Percentiles rank a stretch among this genome's conserved stretches.
phyloP scores from a whole-genome alignment of 2,113 vertebrate genomes.

The Cinclus mexicanus region DNA sequence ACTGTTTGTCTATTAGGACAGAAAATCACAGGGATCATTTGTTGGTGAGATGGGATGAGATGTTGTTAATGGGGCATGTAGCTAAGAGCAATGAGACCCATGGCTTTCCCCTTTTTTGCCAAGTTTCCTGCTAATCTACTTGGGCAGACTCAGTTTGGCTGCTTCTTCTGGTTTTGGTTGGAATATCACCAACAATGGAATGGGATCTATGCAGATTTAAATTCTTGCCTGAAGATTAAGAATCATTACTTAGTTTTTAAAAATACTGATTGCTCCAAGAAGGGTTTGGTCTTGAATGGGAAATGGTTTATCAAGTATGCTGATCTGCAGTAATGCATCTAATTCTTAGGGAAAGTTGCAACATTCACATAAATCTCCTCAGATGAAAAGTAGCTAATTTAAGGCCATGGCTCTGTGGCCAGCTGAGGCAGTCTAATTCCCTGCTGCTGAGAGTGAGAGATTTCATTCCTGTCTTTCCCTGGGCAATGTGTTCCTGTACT shows the following conservation, averaged over 20 bases:
- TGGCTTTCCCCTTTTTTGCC: background rate
- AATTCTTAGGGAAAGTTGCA: background rate
- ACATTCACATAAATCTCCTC: background rate
- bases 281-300: background rate
- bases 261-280: background rate
- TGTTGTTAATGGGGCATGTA: background rate
- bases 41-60: background rate
- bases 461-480: background rate
- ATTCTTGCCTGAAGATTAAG: background rate
- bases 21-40: too few relatives aligned
- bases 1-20: rapidly evolving
- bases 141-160: background rate
- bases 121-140: background rate
- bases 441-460: background rate
- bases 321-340: background rate
- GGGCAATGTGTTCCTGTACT: background rate
- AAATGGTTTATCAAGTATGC: background rate
- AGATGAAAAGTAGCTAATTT: background rate
- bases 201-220: background rate
- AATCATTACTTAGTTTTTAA: background rate
- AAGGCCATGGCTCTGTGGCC: background rate
- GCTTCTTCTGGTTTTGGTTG: background rate
- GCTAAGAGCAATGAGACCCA: background rate
- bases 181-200: background rate
- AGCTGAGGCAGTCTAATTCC: background rate